Evolutionary conservation across 2,888 invertebrate species (phyloP), one percentile per base, ranked within the genome.

Genomic region (Drosophila subsilvestris): DNA sequence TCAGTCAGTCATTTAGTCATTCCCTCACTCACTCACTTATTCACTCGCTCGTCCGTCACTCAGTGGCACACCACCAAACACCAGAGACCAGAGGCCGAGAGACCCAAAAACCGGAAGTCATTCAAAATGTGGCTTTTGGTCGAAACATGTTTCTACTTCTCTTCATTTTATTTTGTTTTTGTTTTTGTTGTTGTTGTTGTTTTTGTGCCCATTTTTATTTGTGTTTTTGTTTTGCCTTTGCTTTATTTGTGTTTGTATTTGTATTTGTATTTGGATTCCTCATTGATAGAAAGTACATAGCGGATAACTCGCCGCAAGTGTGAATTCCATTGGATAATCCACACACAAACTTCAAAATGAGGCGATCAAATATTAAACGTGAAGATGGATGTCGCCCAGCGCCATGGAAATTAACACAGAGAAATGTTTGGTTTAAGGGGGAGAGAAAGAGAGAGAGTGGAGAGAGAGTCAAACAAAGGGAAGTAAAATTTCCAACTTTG

Each of bases 21-120:
- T 5, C 32, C 10, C 12, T 32, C 32, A 32, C 29, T 32, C 32
- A 14, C 32, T 32, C 14, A 32, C 20, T 42, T 17, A 67, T 68
- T 68, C 57, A 54, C 50, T 51, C 45, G 47, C 48, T 45, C 59
- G 20, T 32, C 48, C 37, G 37, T 37, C 37, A 37, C 55, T 56
- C 44, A 7, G 9, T 45, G 14, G 42, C 42, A 42, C 58, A 49
- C 29, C 62, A 29, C 17, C 32, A 32, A 32, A 9, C 29, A 32
- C 10, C 32, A 32, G 45, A 57, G 32, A 57, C 56, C 56, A 48
- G 48, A 59, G 25, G 25, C 25, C 25, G 25, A 25, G 55, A 66
- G 59, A 67, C 51, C 67, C 67, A 60, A 42, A 61, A 61, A 68
- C 69, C 70, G 69, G 61, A 56, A 61, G 70, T 62, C 69, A 43